These are phyloP conservation scores for Lochmaea crataegi DNA, from an alignment of 2,888 invertebrate genomes.

Conservation along the genomic window DNA sequence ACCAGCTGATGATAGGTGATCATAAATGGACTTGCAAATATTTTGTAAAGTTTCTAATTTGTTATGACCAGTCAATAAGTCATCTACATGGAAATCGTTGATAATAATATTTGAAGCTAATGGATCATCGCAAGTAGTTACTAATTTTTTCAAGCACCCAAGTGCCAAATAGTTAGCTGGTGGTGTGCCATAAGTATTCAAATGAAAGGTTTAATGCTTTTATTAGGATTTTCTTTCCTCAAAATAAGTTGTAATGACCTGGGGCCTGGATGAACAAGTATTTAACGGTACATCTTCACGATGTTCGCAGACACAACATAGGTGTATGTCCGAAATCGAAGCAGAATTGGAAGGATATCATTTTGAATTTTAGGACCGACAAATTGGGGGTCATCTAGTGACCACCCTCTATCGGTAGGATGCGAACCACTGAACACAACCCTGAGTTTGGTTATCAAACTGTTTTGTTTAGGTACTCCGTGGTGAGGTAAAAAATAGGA, in stretches of 20 bases:
- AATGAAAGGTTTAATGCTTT: slow-evolving; percentile 18
- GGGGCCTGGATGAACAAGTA: slow-evolving; percentile 16
- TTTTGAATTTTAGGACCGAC: slow-evolving; percentile 32
- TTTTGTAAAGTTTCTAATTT: too few species aligned
- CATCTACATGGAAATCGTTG: slow-evolving; percentile 27
- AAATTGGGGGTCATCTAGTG: slow-evolving; percentile 26
- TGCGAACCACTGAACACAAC: slow-evolving; percentile 27
- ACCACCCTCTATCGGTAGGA: slow-evolving; percentile 18
- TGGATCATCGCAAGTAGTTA: slow-evolving; percentile 6
- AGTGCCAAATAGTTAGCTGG: slow-evolving; percentile 31
- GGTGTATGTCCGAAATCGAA: slow-evolving; percentile 25
- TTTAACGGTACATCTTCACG: slow-evolving; percentile 28
- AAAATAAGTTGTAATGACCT: slow-evolving; percentile 27
- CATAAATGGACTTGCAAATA: too few species aligned
- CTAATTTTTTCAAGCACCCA: slow-evolving; percentile 28
- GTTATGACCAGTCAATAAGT: too few species aligned
- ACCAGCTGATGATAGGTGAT: too few species aligned
- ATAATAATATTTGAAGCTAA: slow-evolving; percentile 18
- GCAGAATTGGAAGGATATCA: slow-evolving; percentile 18
- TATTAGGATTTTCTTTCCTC: slow-evolving; percentile 26
- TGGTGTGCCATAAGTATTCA: slow-evolving; percentile 33
- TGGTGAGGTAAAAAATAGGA: slow-evolving; percentile 28
- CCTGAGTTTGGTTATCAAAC: slow-evolving; percentile 23
- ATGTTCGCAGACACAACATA: slow-evolving; percentile 32
- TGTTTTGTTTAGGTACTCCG: slow-evolving; percentile 26